Percentiles rank a stretch among this genome's conserved stretches.
These are phyloP conservation scores for Vireo altiloquus DNA, from an alignment of 2,113 vertebrate genomes.

Conservation along the genomic window DNA sequence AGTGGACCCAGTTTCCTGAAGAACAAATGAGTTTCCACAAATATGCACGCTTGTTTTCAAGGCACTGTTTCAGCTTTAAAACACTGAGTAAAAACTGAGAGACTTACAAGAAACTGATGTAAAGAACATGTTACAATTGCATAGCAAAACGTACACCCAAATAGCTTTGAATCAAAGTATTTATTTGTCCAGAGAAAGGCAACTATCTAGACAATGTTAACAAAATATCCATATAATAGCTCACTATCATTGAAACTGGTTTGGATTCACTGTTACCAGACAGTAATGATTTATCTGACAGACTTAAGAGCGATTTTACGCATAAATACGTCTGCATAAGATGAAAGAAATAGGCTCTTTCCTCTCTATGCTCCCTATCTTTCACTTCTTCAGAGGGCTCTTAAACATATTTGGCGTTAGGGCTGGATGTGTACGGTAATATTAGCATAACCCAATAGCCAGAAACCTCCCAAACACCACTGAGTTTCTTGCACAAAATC, in stretches of 20 bases:
- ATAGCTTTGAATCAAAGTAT: neutral
- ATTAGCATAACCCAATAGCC: fast-evolving
- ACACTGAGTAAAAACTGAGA: neutral
- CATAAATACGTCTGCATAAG: neutral
- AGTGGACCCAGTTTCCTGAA: neutral
- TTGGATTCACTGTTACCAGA: neutral
- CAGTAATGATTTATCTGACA: neutral
- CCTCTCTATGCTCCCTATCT: neutral
- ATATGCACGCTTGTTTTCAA: fast-evolving
- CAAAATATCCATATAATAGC: neutral
- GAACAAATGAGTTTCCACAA: neutral
- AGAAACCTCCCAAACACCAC: neutral
- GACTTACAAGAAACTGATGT: neutral
- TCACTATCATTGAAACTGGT: neutral
- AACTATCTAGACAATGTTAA: neutral
- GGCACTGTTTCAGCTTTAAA: neutral
- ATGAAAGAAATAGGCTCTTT: neutral
- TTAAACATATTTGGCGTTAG: neutral
- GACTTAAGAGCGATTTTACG: neutral
- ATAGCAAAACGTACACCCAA: neutral
- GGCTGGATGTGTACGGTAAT: neutral
- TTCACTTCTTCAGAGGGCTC: neutral
- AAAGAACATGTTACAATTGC: neutral
- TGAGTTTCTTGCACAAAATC: neutral
- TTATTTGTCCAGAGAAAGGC: neutral